A percentile compares a stretch with the other conserved stretches of the same genome.
Evolutionary conservation across 2,797 vertebrate species (phyloP).

Genomic region (Octomys mimax): DNA sequence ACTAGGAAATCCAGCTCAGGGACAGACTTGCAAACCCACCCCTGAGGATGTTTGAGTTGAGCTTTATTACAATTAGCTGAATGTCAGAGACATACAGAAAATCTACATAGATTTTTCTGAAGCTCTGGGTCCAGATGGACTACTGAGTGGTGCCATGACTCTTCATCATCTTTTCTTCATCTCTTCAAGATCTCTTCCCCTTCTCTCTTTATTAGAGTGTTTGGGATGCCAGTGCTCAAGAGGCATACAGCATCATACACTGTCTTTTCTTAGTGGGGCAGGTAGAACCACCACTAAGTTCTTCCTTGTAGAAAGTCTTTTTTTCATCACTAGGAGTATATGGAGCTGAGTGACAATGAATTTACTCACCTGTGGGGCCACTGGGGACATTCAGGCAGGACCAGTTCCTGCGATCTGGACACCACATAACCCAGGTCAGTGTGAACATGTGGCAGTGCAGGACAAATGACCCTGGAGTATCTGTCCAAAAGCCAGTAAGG

Average conservation of each 20-base stretch:
- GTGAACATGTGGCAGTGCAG: background rate
- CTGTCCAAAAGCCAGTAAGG: background rate
- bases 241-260: too few species aligned
- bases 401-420: background rate
- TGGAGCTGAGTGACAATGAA: background rate
- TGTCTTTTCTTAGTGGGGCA: background rate
- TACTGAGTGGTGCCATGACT: fast-evolving
- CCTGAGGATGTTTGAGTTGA: background rate
- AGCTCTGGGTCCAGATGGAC: background rate
- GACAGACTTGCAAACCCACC: background rate
- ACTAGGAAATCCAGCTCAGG: constrained; percentile 15
- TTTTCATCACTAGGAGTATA: background rate
- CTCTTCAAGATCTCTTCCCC: background rate
- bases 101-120: background rate
- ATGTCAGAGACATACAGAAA: background rate
- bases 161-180: background rate
- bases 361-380: background rate
- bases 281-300: background rate
- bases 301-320: background rate
- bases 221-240: background rate
- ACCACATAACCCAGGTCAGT: background rate
- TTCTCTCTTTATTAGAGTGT: background rate
- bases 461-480: background rate
- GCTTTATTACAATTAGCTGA: background rate
- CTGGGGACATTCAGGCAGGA: background rate